Percentiles rank a stretch among this genome's conserved stretches.
Conservation (phyloP, 1,140 invertebrate species). For the Holotrichia oblita region DNA sequence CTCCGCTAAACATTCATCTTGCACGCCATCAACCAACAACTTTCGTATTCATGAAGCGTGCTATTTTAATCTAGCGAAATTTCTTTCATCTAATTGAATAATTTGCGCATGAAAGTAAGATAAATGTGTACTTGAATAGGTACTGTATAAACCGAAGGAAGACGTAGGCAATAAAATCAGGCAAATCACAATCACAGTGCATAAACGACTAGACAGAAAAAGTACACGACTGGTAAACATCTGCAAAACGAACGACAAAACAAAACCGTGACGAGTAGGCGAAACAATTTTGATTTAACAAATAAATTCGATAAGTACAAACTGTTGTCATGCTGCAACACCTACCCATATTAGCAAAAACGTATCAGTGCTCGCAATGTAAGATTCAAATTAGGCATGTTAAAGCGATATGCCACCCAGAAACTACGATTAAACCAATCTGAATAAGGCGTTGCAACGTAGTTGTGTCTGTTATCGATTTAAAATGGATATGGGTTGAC, state of each 20-base stretch:
- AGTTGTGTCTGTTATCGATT: background rate
- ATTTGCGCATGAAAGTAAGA: constrained; percentile 3
- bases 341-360: background rate
- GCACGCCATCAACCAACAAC: constrained; percentile 14
- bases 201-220: background rate
- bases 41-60: background rate
- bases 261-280: background rate
- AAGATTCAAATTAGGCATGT: constrained; percentile 21
- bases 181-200: background rate
- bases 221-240: background rate
- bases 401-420: constrained; percentile 25
- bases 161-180: constrained; percentile 22
- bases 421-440: background rate
- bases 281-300: constrained; percentile 28
- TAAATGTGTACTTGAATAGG: constrained; percentile 8
- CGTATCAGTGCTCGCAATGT: constrained; percentile 1
- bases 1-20: background rate
- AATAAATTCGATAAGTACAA: constrained; percentile 3
- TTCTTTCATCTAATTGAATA: constrained; percentile 30
- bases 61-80: constrained; percentile 27
- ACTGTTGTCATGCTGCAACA: no score
- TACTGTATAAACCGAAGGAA: background rate
- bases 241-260: background rate
- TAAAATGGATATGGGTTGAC: background rate
- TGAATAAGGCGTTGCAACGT: background rate